phyloP scores from a whole-genome alignment of 64 coral and sea anemone genomes.

The Stylophora pistillata region DNA sequence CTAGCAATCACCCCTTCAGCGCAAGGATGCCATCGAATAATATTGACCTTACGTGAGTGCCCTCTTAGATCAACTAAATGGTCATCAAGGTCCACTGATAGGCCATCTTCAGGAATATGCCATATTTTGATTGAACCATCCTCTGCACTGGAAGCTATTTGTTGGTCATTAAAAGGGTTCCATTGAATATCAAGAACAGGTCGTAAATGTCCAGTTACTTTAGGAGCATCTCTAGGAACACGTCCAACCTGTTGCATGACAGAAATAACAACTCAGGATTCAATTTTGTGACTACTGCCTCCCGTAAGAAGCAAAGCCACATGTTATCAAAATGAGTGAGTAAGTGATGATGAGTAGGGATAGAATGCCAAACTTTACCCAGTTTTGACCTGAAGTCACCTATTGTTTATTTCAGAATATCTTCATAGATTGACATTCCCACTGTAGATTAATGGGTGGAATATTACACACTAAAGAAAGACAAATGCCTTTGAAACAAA shows the following conservation, averaged over 20 bases:
- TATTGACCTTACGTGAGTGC: slow-evolving; percentile 88
- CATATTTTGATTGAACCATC: slow-evolving; percentile 93
- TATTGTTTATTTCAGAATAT: too few species aligned
- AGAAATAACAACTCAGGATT: not conserved
- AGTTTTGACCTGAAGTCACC: too few species aligned
- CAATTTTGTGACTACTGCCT: not conserved
- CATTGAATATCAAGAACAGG: slow-evolving; percentile 87
- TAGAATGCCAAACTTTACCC: too few species aligned
- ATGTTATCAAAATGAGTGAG: too few species aligned
- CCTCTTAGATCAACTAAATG: slow-evolving; percentile 78
- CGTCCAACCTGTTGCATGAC: slow-evolving; percentile 63
- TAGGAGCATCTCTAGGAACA: slow-evolving; percentile 72
- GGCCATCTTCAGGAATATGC: slow-evolving; percentile 88
- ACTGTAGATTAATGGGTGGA: too few species aligned
- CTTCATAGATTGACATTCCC: too few species aligned
- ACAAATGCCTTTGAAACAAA: too few species aligned
- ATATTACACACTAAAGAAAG: too few species aligned
- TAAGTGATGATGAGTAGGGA: too few species aligned
- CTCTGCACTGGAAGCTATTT: slow-evolving; percentile 90
- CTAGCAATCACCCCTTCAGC: slow-evolving; percentile 90
- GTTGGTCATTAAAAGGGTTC: slow-evolving; percentile 97
- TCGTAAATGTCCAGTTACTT: slow-evolving; percentile 79
- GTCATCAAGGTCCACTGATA: slow-evolving; percentile 85
- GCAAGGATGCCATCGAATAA: slow-evolving; percentile 94
- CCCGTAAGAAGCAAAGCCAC: too few species aligned